A percentile compares a stretch with the other conserved stretches of the same genome.
phyloP scores from a whole-genome alignment of 1,140 invertebrate species.

The Theocolax elegans region DNA sequence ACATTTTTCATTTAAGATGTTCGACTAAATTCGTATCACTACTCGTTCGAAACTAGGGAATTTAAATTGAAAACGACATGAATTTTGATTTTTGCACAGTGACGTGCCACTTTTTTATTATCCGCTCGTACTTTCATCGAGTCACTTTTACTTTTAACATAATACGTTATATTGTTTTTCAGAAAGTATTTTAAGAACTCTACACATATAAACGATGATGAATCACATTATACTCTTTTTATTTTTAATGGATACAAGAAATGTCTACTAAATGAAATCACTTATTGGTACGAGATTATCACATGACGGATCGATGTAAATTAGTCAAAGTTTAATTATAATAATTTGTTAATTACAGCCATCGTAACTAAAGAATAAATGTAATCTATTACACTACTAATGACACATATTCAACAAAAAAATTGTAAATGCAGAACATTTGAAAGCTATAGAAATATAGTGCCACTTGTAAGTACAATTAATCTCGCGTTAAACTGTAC shows the following conservation, averaged over 20 bases:
- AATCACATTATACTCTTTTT: not conserved
- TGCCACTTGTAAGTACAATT: not conserved
- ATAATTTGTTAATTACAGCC: not conserved
- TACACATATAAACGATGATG: not conserved
- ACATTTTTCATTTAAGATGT: slow-evolving; percentile 1
- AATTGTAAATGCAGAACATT: not conserved
- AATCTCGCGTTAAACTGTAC: not conserved
- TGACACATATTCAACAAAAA: not conserved
- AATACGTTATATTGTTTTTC: not conserved
- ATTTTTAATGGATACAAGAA: not conserved
- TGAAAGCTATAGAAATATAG: not conserved
- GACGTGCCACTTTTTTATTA: slow-evolving; percentile 15
- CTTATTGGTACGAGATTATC: slow-evolving; percentile 21
- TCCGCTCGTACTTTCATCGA: not conserved
- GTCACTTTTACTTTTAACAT: not conserved
- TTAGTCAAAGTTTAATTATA: not conserved
- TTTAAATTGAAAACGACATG: slow-evolving; percentile 6
- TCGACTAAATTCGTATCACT: not conserved
- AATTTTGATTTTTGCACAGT: slow-evolving; percentile 2
- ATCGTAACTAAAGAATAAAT: not conserved
- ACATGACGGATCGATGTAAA: not conserved
- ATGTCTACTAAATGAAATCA: slow-evolving; percentile 7
- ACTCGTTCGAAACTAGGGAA: not conserved
- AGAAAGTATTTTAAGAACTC: not conserved
- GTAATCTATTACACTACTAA: not conserved